Conservation (phyloP, 2,113 vertebrate genomes). For the Pavo muticus region DNA sequence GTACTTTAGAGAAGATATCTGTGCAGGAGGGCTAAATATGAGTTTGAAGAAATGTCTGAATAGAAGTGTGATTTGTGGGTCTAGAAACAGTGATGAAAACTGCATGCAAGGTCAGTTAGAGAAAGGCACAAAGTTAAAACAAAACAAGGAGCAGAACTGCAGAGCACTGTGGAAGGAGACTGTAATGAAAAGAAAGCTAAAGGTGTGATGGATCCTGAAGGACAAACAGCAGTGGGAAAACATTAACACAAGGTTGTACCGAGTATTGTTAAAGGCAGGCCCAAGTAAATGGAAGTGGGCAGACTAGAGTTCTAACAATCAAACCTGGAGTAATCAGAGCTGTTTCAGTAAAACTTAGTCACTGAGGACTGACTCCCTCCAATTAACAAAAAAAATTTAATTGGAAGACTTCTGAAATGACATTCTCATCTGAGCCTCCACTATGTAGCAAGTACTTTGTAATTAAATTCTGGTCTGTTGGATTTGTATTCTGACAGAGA, state of each 20-base stretch:
- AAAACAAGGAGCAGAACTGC: not conserved
- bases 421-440: not conserved
- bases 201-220: not conserved
- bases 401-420: not conserved
- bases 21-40: not conserved
- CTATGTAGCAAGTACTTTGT: not conserved
- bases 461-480: slow-evolving; percentile 41
- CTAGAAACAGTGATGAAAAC: not conserved
- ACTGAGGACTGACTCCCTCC: not conserved
- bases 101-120: not conserved
- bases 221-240: not conserved
- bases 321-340: not conserved
- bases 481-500: slow-evolving; percentile 22
- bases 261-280: not conserved
- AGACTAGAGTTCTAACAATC: not conserved
- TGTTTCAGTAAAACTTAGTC: not conserved
- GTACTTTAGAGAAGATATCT: not conserved
- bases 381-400: not conserved
- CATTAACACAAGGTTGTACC: not conserved
- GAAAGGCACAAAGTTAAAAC: not conserved
- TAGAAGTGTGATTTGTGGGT: not conserved
- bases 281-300: not conserved
- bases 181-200: not conserved
- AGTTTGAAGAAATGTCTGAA: not conserved
- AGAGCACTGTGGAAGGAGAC: not conserved